Evolutionary conservation across 1,140 invertebrate genomes (phyloP).

Genomic region (Drosophila repleta): DNA sequence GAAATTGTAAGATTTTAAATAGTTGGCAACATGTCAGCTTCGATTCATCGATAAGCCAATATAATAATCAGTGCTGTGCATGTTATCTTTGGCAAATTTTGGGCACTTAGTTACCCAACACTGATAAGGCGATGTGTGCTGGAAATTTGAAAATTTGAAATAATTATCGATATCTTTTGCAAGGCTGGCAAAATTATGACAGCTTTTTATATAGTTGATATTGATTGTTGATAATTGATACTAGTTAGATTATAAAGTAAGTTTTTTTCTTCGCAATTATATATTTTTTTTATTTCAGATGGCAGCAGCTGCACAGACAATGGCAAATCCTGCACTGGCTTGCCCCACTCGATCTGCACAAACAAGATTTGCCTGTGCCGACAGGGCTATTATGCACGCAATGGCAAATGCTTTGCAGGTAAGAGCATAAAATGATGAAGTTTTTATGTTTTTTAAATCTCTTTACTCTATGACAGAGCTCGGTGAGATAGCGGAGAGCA

Average conservation of each 20-base stretch:
- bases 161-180: neutral
- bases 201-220: too few species aligned
- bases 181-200: too few species aligned
- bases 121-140: neutral
- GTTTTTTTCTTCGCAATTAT: too few species aligned
- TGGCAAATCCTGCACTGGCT: conserved; percentile 68
- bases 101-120: neutral
- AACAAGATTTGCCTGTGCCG: conserved; percentile 71
- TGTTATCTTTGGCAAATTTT: too few species aligned
- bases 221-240: neutral
- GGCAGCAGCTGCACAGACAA: conserved; percentile 75
- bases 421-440: neutral
- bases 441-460: neutral
- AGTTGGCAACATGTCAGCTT: too few species aligned
- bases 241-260: neutral
- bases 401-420: conserved; percentile 82
- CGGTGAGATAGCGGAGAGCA: conserved; percentile 83
- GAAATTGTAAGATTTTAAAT: too few species aligned
- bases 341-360: conserved; percentile 74
- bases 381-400: conserved; percentile 72
- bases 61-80: too few species aligned
- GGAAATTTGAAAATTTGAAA: too few species aligned
- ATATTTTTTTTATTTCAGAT: conserved; percentile 48
- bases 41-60: too few species aligned
- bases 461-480: conserved; percentile 52